Evolutionary conservation across 2,888 invertebrate species (phyloP).

Genomic region (Drosophila mimetica): DNA sequence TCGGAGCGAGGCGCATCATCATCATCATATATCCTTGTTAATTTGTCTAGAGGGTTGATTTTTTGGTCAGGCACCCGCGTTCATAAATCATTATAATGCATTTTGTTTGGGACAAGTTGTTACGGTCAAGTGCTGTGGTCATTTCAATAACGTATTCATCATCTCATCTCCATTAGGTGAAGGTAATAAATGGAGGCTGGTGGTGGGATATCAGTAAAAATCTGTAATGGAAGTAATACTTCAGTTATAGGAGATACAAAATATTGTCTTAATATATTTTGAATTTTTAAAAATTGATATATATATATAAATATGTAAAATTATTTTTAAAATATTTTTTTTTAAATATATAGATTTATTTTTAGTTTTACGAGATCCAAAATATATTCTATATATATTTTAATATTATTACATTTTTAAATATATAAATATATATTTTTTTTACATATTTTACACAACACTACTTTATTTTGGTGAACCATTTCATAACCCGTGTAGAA

Average conservation of each 20-base stretch:
- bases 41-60: slow-evolving; percentile 68
- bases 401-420: too few species aligned
- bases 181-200: slow-evolving; percentile 4
- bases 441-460: too few species aligned
- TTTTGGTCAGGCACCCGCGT: slow-evolving; percentile 16
- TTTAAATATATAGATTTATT: too few species aligned
- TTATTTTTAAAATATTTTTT: too few species aligned
- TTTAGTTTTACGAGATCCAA: too few species aligned
- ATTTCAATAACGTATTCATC: slow-evolving; percentile 67
- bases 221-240: too few species aligned
- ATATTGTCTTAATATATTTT: too few species aligned
- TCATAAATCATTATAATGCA: slow-evolving; percentile 76
- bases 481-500: not conserved
- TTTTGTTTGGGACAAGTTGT: slow-evolving; percentile 61
- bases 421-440: too few species aligned
- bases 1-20: slow-evolving; percentile 46
- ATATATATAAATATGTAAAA: too few species aligned
- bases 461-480: not conserved
- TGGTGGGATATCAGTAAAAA: not conserved
- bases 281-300: too few species aligned
- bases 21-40: slow-evolving; percentile 76
- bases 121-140: slow-evolving; percentile 59
- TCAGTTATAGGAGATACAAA: too few species aligned
- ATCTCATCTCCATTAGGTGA: slow-evolving; percentile 51
- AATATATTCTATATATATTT: too few species aligned